Conservation (phyloP, 2,888 invertebrate species). For the Dasypogon diadema region DNA sequence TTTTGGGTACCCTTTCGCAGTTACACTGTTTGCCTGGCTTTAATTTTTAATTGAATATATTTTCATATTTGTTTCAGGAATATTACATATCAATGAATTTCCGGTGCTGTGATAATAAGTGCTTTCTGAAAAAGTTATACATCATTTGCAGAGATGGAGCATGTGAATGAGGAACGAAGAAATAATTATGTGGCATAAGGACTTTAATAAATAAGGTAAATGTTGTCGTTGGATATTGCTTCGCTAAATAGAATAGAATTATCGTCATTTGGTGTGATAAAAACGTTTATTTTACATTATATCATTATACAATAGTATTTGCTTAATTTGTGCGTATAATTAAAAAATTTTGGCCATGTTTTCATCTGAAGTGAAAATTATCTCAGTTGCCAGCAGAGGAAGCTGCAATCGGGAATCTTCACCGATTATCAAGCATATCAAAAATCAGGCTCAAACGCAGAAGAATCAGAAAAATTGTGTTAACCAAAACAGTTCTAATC, state of each 20-base stretch:
- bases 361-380: conserved; percentile 57
- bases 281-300: conserved; percentile 12
- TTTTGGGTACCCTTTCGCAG: too few relatives aligned
- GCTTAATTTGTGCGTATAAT: not conserved
- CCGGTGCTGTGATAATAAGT: conserved; percentile 44
- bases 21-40: too few relatives aligned
- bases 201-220: conserved; percentile 37
- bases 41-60: too few relatives aligned
- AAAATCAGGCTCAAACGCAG: conserved; percentile 18
- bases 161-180: conserved; percentile 9
- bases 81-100: conserved; percentile 45
- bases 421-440: conserved; percentile 37
- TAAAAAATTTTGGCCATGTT: conserved; percentile 53
- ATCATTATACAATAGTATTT: not conserved
- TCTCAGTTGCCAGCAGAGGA: conserved; percentile 56
- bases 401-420: conserved; percentile 40
- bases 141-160: conserved; percentile 27
- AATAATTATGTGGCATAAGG: conserved; percentile 23
- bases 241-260: conserved; percentile 20
- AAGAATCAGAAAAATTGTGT: conserved; percentile 29
- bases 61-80: conserved; percentile 19
- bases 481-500: conserved; percentile 9
- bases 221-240: conserved; percentile 19
- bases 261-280: not conserved
- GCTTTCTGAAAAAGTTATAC: conserved; percentile 34